Base-by-base conservation (phyloP, 2,797 vertebrate genomes). In the Anniella stebbinsi region DNA sequence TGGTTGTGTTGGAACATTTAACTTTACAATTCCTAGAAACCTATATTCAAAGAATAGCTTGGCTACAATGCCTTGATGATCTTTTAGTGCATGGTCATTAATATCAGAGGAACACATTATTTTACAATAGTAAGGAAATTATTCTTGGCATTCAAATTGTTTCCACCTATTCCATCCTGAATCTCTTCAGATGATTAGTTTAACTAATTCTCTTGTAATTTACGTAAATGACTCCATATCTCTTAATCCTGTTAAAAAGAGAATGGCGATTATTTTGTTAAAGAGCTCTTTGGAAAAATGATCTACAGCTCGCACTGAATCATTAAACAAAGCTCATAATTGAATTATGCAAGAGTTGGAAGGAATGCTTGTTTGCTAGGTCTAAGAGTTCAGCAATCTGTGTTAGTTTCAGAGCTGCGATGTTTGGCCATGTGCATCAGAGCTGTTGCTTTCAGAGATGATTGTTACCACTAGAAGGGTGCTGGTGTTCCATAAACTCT, bases 201-300 rank as follows among this genome's bases (percentile, higher is more conserved):
- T 67, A 88, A 84, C 67, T 93, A 95, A 92, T 94, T 90, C 86
- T 91, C 87, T 85, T 85, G 84, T 92, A 93, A 93, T 94, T 94
- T 81, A 87, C 90, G 80, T 41, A 89, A 92, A 66, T 92, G 93
- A 88, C 83, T 89, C 36, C 60, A 77, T 93, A 91, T 90, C 81
- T 94, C 91, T 95, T 96, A 96, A 96, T 96, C 95, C 77, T 92
- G 87, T 96, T 95, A 96, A 93, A 87, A 89, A 90, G 85, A 94
- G 93, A 94, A 87, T 89, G 93, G 85, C 9, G 85, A 92, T 95
- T 95, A 94, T 94, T 95, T 93, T 70, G 54, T 83, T 92, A 94
- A 95, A 92, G 85, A 93, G 69, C 38, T 93, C 87, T 54, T 38
- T 94, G 91, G 89, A 95, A 96, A 90, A 93, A 94, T 38, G 1